Percentiles rank a stretch among this genome's conserved stretches.
phyloP scores from a whole-genome alignment of 2,888 invertebrate species.

The Caenorhabditis sp. region DNA sequence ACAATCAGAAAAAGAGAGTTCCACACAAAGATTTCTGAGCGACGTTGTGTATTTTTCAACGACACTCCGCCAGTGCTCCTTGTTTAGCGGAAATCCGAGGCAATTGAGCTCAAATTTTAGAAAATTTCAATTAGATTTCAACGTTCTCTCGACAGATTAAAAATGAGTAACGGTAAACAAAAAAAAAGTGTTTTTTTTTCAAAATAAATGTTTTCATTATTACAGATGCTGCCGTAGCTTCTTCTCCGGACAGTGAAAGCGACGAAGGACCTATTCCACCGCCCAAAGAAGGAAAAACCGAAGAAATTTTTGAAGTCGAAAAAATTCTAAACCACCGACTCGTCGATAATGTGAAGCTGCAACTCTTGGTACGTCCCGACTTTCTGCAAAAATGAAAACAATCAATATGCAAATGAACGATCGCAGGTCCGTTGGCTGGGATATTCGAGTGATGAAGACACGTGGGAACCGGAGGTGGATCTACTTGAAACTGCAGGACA shows the following conservation, averaged over 20 bases:
- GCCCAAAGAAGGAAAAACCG: conserved; percentile 55
- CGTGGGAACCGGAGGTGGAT: conserved; percentile 69
- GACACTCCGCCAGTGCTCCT: background rate
- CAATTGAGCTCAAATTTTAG: too few species aligned
- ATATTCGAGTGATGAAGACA: conserved; percentile 62
- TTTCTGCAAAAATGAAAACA: conserved; percentile 8
- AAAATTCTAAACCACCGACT: conserved; percentile 39
- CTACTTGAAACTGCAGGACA: conserved; percentile 44
- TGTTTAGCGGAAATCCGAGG: background rate
- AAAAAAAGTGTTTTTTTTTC: too few species aligned
- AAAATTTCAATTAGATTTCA: background rate
- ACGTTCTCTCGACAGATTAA: too few species aligned
- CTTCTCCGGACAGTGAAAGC: too few species aligned
- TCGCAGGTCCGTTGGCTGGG: conserved; percentile 69
- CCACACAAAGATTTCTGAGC: too few species aligned
- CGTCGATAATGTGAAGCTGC: conserved; percentile 3
- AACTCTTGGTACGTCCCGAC: too few species aligned
- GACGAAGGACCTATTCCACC: conserved; percentile 25
- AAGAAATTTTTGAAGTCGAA: conserved; percentile 58
- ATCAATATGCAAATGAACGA: too few species aligned
- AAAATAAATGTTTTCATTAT: background rate
- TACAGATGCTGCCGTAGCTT: too few species aligned
- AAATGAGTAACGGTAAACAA: too few species aligned
- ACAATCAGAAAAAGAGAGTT: too few species aligned
- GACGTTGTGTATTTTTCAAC: background rate